A percentile compares a stretch with the other conserved stretches of the same genome.
phyloP scores from a whole-genome alignment of 2,888 invertebrate genomes.

The Furcula furcula region DNA sequence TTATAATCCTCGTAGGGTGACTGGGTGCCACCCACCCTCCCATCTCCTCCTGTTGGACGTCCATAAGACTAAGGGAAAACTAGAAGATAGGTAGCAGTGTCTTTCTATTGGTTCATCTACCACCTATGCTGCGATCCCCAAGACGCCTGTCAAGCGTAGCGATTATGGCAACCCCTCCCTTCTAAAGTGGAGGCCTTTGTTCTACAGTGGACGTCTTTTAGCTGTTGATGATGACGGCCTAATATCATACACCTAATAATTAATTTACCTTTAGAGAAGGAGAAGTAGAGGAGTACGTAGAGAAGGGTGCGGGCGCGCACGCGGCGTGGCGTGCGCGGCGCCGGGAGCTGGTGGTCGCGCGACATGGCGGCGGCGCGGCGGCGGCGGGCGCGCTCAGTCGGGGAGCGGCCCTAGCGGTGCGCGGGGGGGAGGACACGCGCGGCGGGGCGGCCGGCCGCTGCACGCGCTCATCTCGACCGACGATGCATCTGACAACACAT shows the following conservation, averaged over 20 bases:
- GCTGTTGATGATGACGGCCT: too few relatives aligned
- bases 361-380: constrained; percentile 23
- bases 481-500: constrained; percentile 53
- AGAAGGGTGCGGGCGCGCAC: constrained; percentile 24
- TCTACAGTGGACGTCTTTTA: too few relatives aligned
- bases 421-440: constrained; percentile 30
- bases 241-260: background rate
- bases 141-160: too few relatives aligned
- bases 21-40: too few relatives aligned
- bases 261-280: constrained; percentile 43
- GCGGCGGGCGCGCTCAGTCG: constrained; percentile 15
- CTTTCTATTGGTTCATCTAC: too few relatives aligned
- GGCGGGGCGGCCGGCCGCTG: constrained; percentile 23
- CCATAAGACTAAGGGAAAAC: too few relatives aligned
- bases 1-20: too few relatives aligned
- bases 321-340: constrained; percentile 20
- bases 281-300: constrained; percentile 38
- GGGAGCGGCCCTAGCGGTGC: constrained; percentile 19
- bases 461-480: constrained; percentile 46
- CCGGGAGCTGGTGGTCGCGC: constrained; percentile 13
- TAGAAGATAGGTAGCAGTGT: too few relatives aligned
- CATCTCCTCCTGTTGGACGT: too few relatives aligned
- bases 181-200: too few relatives aligned
- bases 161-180: too few relatives aligned
- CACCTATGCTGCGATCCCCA: too few relatives aligned